These are phyloP conservation scores for Sylvicola cinctus DNA, from an alignment of 2,888 invertebrate genomes.

Conservation along the genomic window DNA sequence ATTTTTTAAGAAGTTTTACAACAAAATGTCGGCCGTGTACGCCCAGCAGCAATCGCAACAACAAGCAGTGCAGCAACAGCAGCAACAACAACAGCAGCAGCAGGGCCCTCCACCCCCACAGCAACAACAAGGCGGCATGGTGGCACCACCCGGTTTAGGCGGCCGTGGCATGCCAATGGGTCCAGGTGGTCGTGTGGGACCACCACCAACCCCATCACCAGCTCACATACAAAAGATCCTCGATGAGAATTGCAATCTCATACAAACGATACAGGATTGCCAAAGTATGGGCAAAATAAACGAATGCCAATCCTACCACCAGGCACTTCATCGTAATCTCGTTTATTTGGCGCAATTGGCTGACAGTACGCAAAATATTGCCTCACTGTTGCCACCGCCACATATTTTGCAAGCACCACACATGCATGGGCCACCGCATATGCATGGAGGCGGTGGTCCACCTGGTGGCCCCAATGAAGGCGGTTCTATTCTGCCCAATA, in stretches of 20 bases:
- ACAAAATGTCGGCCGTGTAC: too few species aligned
- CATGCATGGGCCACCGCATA: slow-evolving; percentile 19
- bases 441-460: slow-evolving; percentile 11
- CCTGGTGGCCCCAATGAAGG: slow-evolving; percentile 18
- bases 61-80: too few species aligned
- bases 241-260: slow-evolving; percentile 92
- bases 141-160: background rate
- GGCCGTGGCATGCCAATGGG: slow-evolving; percentile 14
- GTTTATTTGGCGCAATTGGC: slow-evolving; percentile 91
- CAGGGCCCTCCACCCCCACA: background rate
- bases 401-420: slow-evolving; percentile 20
- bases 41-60: too few species aligned
- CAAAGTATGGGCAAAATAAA: slow-evolving; percentile 86
- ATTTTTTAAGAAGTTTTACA: too few species aligned
- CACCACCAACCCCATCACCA: slow-evolving; percentile 52
- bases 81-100: slow-evolving; percentile 3
- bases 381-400: slow-evolving; percentile 61
- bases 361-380: slow-evolving; percentile 88
- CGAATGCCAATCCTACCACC: slow-evolving; percentile 88
- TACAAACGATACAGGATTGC: slow-evolving; percentile 91
- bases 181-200: slow-evolving; percentile 32
- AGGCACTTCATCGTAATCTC: slow-evolving; percentile 83
- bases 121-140: slow-evolving; percentile 1
- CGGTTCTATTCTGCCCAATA: background rate
- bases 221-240: slow-evolving; percentile 87